phyloP scores from a whole-genome alignment of 2,888 invertebrate genomes.

The Graphium colonna region DNA sequence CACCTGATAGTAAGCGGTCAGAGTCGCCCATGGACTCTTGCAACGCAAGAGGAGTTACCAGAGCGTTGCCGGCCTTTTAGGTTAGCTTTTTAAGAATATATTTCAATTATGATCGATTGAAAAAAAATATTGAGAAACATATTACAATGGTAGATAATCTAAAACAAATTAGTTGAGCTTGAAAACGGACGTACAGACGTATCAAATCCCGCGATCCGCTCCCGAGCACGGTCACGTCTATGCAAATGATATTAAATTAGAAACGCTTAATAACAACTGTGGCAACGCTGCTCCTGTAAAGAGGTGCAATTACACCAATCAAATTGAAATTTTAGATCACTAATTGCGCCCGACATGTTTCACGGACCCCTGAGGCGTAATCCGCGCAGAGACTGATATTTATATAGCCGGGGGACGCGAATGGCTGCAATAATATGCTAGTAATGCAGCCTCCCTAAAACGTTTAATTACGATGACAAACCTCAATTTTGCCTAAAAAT shows the following conservation, averaged over 20 bases:
- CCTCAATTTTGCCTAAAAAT: too few relatives aligned
- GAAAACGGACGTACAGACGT: background rate
- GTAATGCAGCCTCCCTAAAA: background rate
- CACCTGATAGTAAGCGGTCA: too few relatives aligned
- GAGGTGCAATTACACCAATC: conserved; percentile 79
- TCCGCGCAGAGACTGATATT: conserved; percentile 39
- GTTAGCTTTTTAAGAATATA: too few relatives aligned
- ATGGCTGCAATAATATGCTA: background rate
- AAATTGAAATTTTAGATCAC: conserved; percentile 74
- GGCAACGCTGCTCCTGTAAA: conserved; percentile 61
- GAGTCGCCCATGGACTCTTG: too few relatives aligned
- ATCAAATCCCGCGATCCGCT: too few relatives aligned
- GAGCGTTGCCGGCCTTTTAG: too few relatives aligned
- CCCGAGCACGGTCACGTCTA: conserved; percentile 65
- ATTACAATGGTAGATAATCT: too few relatives aligned
- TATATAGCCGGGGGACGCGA: conserved; percentile 34
- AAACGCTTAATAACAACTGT: conserved; percentile 79
- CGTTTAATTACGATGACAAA: background rate
- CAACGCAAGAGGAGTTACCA: too few relatives aligned
- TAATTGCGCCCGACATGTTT: conserved; percentile 73
- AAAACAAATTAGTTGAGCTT: too few relatives aligned
- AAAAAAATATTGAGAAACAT: too few relatives aligned
- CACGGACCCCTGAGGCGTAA: conserved; percentile 47
- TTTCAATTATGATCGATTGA: too few relatives aligned
- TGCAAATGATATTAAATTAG: conserved; percentile 80